Base-by-base conservation (phyloP, 2,888 invertebrate species). In the Rotaria sp. region DNA sequence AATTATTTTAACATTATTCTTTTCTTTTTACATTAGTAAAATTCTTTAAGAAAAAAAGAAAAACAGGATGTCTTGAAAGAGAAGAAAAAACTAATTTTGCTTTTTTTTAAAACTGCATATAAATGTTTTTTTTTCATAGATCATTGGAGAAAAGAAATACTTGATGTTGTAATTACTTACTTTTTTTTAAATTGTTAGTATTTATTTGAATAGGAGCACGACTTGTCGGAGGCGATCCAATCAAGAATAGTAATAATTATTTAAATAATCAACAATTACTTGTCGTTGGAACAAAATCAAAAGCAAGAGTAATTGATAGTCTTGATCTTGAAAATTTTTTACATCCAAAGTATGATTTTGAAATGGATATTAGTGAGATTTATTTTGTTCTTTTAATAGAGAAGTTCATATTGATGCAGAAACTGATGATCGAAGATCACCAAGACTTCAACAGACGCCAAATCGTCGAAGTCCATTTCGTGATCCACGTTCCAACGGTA, bases 241-340 rank as follows among this genome's bases (percentile, higher is more conserved):
- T 11, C 26, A 80, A 45, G 80, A 41, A 45, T 35, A 80, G 10
- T 45, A 80, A 13, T 26, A 75, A 38, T 38, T 30, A 59, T 30
- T 59, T 15, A 11, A 59, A 30, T 21, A 35, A 67, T 67, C 67
- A 67, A 67, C 67, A 35, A 67, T 30, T 67, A 67, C 7, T 67
- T 8, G 18, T 35, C 67, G 30, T 21, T 67, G 67, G 67, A 67
- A 67, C 67, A 67, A 67, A 10, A 15, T 7, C 30, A n/a, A 59
- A n/a, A 59, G 59, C 80, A 45, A 80, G n/a, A 80, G 45, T 80
- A n/a, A 21, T 80, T 18, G 80, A 80, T 80, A 80, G 80, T 80
- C 80, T 80, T 15, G 45, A 80, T 80, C 26, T 80, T 8, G 80
- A 80, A 45, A 80, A 80, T 45, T 80, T 80, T 45, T 15, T n/a